A percentile compares a stretch with the other conserved stretches of the same genome.
Evolutionary conservation across 2,888 invertebrate species (phyloP).

Genomic region (Agrotis puta): DNA sequence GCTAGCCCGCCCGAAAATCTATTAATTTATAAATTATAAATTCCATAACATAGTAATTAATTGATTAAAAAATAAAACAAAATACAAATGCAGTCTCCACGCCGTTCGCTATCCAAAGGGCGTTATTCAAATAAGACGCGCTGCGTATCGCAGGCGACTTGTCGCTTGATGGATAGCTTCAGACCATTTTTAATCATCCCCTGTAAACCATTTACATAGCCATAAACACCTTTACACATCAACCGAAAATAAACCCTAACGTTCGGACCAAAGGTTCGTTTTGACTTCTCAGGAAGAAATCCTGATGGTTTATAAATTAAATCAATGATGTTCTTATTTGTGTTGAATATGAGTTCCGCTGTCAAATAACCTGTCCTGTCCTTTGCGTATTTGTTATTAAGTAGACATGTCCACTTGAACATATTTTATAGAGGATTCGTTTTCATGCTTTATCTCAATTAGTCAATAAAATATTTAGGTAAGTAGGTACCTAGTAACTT

Average conservation of each 20-base stretch:
- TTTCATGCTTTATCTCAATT: background rate
- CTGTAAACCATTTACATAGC: slow-evolving; percentile 46
- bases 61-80: background rate
- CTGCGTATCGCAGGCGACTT: slow-evolving; percentile 81
- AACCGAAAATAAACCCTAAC: slow-evolving; percentile 49
- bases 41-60: background rate
- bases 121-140: slow-evolving; percentile 87
- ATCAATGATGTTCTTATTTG: slow-evolving; percentile 54
- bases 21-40: no score
- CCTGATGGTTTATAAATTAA: slow-evolving; percentile 59
- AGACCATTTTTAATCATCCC: slow-evolving; percentile 87
- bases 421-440: background rate
- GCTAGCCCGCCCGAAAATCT: no score
- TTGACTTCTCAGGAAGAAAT: background rate
- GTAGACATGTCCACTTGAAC: slow-evolving; percentile 43
- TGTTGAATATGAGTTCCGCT: slow-evolving; percentile 75
- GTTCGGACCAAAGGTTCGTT: background rate
- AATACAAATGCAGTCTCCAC: slow-evolving; percentile 45
- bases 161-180: slow-evolving; percentile 87
- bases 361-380: slow-evolving; percentile 75
- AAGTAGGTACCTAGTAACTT: background rate
- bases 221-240: slow-evolving; percentile 40
- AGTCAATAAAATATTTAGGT: background rate
- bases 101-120: slow-evolving; percentile 58
- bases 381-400: slow-evolving; percentile 59